Base-by-base conservation (phyloP, 2,888 invertebrate species). In the Mesorhabditis belari region DNA sequence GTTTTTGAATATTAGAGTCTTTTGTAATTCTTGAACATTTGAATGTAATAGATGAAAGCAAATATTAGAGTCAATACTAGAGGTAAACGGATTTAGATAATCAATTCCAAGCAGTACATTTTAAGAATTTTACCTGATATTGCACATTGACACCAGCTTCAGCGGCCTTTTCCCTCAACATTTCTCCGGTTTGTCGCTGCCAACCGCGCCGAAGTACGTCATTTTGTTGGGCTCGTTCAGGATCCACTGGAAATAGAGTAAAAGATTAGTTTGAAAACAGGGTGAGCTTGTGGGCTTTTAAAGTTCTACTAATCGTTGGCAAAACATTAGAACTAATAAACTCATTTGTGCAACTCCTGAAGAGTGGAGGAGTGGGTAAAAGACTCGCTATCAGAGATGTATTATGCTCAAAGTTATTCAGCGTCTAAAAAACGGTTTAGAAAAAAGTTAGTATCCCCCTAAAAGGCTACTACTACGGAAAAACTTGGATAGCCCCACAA, bases 141-240 rank as follows among this genome's bases (percentile, higher is more conserved):
- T 87, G 86, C 1, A 90, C 90, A 78, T 88, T 88, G 6, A 98
- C 90, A 26, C 96, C 95, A 70, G 89, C 90, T 17, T 76, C 80
- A 28, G 52, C 86, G 84, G 63, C 86, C 0, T 93, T 89, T 35
- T 89, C 86, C 79, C 87, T 87, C 64, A 98, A 84, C 66, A 90
- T 92, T 70, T 88, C 86, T 0, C 92, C 90, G 81, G 93, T 61
- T 89, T 87, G 81, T 98, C 98, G 65, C 87, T 86, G 0, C 94
- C 95, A 12, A 99, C 91, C 81, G 91, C 91, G 2, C 98, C 98
- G 84, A 96, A 91, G 83, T 91, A 95, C 0, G 90, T 88, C 44
- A 89, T 87, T 0, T 89, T 84, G 64, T 88, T 87, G 0, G 92
- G 91, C 63, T 87, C 87, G 66, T 88, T 87, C 57, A 94, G 81